Evolutionary conservation across 2,888 invertebrate species (phyloP).

Genomic region (Byasa hedistus): DNA sequence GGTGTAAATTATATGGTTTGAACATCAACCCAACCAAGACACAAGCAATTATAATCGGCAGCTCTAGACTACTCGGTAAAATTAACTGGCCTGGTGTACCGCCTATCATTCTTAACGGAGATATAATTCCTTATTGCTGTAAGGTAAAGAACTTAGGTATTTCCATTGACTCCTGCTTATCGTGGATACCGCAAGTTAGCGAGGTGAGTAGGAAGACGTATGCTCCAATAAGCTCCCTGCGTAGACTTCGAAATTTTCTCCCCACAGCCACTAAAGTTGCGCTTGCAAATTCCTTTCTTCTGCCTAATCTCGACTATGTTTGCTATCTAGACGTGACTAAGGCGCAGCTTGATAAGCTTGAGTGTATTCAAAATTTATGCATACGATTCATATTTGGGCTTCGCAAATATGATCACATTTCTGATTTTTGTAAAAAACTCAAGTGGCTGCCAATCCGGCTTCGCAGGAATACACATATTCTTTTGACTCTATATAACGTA

Average conservation of each 20-base stretch:
- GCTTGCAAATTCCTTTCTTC: too few species aligned
- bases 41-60: neutral
- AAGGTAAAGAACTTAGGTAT: neutral
- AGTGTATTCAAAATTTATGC: neutral
- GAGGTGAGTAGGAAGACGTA: too few species aligned
- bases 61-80: neutral
- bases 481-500: neutral
- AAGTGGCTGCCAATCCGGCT: neutral
- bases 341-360: neutral
- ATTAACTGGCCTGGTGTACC: neutral
- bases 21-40: neutral
- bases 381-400: neutral
- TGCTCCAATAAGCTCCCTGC: too few species aligned
- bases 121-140: neutral
- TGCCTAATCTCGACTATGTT: neutral
- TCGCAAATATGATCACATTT: too few species aligned
- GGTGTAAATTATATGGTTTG: neutral
- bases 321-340: neutral
- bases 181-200: neutral
- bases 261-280: too few species aligned
- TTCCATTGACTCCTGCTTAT: neutral
- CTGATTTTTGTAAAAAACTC: neutral
- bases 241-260: too few species aligned
- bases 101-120: too few species aligned
- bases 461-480: neutral